These are phyloP conservation scores for Hetaerina titia DNA, from an alignment of 2,888 invertebrate genomes.

Conservation along the genomic window DNA sequence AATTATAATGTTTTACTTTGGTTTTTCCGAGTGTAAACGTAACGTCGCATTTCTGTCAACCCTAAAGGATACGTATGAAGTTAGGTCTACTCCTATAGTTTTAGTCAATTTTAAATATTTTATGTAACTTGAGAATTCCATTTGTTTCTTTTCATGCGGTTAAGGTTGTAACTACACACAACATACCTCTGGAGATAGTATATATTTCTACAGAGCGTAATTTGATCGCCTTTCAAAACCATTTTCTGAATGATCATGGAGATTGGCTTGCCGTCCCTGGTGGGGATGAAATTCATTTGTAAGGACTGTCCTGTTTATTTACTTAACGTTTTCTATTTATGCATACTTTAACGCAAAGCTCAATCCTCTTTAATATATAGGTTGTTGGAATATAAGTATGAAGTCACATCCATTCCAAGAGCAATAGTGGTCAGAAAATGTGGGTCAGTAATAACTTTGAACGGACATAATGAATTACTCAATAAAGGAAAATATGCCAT, in stretches of 20 bases:
- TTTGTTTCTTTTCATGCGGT: neutral
- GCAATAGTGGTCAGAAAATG: neutral
- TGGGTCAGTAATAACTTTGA: neutral
- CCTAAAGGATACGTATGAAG: neutral
- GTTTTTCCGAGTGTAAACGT: neutral
- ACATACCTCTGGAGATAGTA: neutral
- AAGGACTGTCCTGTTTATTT: neutral
- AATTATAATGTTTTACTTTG: neutral
- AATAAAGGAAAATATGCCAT: neutral
- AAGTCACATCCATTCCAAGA: neutral
- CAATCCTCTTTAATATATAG: neutral
- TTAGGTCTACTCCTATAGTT: neutral
- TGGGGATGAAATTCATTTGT: slow-evolving; percentile 6
- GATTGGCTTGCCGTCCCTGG: neutral
- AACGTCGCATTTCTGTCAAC: neutral
- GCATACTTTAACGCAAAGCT: neutral
- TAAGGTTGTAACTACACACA: neutral
- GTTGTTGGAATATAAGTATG: neutral
- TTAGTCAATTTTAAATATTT: no score
- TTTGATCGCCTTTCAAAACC: neutral
- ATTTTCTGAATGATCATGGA: neutral
- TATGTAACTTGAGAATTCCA: no score
- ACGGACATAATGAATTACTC: neutral
- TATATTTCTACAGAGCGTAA: neutral
- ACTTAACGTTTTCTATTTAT: neutral